A percentile compares a stretch with the other conserved stretches of the same genome.
Conservation (phyloP, 2,113 vertebrate species). For the Sporophila hypoxantha region DNA sequence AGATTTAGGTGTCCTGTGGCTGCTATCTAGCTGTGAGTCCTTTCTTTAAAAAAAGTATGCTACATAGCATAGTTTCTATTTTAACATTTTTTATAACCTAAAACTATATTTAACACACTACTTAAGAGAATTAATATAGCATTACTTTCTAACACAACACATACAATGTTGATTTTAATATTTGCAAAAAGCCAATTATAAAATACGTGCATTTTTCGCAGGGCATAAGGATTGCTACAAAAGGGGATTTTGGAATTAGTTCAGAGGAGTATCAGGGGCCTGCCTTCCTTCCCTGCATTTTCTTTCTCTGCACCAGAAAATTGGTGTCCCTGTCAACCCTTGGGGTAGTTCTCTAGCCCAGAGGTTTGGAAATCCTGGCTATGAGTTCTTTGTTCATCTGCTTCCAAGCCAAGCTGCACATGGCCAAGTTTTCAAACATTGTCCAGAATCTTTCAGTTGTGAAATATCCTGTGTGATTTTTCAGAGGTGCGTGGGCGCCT, state of each 20-base stretch:
- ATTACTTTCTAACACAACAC: too few relatives aligned
- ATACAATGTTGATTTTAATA: too few relatives aligned
- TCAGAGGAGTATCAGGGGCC: background rate
- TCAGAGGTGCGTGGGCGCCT: background rate
- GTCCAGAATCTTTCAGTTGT: background rate
- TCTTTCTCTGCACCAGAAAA: background rate
- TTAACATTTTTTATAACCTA: too few relatives aligned
- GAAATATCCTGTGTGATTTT: background rate
- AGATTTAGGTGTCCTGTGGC: too few relatives aligned
- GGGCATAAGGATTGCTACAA: accelerated
- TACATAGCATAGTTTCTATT: too few relatives aligned
- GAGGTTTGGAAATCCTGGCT: background rate
- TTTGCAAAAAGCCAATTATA: too few relatives aligned
- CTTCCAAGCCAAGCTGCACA: background rate
- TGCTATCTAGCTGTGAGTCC: too few relatives aligned
- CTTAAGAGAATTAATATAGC: too few relatives aligned
- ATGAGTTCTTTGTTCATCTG: background rate
- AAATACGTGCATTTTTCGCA: too few relatives aligned
- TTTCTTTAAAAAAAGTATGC: too few relatives aligned
- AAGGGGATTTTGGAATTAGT: background rate
- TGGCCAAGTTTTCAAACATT: background rate
- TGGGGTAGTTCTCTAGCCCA: background rate
- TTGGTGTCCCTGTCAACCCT: background rate
- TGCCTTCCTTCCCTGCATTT: background rate
- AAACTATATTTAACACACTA: too few relatives aligned